Evolutionary conservation across 1,140 invertebrate species (phyloP), one percentile per base, ranked within the genome.

Genomic region (Atta texana): DNA sequence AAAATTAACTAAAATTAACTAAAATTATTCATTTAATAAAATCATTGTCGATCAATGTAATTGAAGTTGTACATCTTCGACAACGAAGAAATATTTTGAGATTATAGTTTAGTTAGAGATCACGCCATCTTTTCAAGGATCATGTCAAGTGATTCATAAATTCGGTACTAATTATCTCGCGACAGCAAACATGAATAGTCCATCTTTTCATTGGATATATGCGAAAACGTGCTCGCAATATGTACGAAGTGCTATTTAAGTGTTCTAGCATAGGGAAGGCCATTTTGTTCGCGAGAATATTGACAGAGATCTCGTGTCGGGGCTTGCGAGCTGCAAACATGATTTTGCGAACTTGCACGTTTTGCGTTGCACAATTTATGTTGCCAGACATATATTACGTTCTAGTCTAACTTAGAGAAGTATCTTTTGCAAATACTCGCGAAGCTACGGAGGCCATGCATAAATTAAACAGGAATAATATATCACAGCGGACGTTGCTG

Each of bases 241-340:
- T 68, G 76, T 44, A 53, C 78, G 76, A 75, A 34, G 55, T 61
- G 69, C 74, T 82, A 77, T 88, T 88, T 88, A 69, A 81, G 75
- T 76, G 53, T 14, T 63, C 57, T 44, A 57, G 57, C 84, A 80
- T 64, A 49, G 44, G 66, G 77, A 87, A 84, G 85, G 77, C 82
- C 84, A 72, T 75, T 76, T 74, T 34, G 76, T 61, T 80, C 34
- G 76, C 57, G 63, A 84, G 71, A 72, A 87, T 89, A 87, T 89
- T 89, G 78, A 89, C 88, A 89, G 59, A 87, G 86, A 76, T 69
- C 86, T 87, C 86, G 63, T 72, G 49, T 71, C 16, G 1, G 16
- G 49, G 16, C 76, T 77, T 28, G 53, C 74, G 76, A 39, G 77
- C 68, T 57, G 71, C 64, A 87, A 89, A 89, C 86, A 85, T 64